Percentiles rank a stretch among this genome's conserved stretches.
Evolutionary conservation across 2,888 invertebrate species (phyloP).

Genomic region (Limnephilus auricula): DNA sequence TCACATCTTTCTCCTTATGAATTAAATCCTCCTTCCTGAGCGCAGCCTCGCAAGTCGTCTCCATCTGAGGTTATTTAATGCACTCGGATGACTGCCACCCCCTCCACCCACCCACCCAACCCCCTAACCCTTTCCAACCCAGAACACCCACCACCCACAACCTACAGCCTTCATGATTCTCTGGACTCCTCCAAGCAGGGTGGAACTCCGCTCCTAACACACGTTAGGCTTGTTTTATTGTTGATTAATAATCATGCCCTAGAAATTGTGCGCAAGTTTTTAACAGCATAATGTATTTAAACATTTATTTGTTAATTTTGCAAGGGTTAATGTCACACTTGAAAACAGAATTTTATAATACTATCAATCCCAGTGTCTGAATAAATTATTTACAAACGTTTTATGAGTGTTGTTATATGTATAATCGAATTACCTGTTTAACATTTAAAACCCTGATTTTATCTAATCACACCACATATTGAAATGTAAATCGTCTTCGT

Average conservation of each 20-base stretch:
- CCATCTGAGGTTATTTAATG: slow-evolving; percentile 67
- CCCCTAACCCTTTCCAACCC: background rate
- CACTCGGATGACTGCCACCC: slow-evolving; percentile 64
- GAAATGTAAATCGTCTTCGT: background rate
- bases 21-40: slow-evolving; percentile 61
- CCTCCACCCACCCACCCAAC: slow-evolving; percentile 29
- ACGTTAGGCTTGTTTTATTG: background rate
- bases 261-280: background rate
- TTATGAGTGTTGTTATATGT: too few relatives aligned
- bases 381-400: too few relatives aligned
- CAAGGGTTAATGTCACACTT: background rate
- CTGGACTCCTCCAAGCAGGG: slow-evolving; percentile 42
- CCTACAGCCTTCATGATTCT: slow-evolving; percentile 29
- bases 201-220: background rate
- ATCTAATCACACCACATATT: background rate
- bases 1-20: slow-evolving; percentile 63
- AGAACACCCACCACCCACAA: slow-evolving; percentile 18
- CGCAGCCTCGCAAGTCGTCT: slow-evolving; percentile 65
- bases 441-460: background rate
- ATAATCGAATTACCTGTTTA: background rate
- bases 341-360: too few relatives aligned
- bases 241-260: background rate
- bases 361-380: too few relatives aligned
- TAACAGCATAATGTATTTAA: too few relatives aligned
- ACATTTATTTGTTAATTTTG: too few relatives aligned